Conservation (phyloP, 1,140 invertebrate genomes). For the Gyrodactylus bullatarudis region DNA sequence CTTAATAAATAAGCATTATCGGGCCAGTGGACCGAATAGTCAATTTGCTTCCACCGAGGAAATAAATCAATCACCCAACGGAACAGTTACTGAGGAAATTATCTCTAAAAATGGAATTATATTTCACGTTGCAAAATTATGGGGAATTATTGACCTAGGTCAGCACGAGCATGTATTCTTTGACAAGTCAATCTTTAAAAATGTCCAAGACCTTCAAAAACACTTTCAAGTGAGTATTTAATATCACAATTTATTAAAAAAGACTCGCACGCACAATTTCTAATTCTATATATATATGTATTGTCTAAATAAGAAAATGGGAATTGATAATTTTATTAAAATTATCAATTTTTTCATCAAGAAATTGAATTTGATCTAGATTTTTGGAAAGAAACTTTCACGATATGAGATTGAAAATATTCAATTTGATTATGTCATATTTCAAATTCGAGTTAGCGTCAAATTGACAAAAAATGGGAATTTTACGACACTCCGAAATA, state of each 20-base stretch:
- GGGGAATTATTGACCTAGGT: slow-evolving; percentile 21
- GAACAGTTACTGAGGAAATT: slow-evolving; percentile 10
- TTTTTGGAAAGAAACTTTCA: neutral
- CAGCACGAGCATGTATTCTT: slow-evolving; percentile 23
- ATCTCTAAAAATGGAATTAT: slow-evolving; percentile 15
- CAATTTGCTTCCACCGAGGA: neutral
- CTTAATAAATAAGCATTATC: too few species aligned
- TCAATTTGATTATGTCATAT: neutral
- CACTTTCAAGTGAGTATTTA: slow-evolving; percentile 13
- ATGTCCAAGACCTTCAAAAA: slow-evolving; percentile 17
- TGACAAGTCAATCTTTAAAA: slow-evolving; percentile 19
- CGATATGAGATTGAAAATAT: neutral
- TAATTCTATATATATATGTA: neutral
- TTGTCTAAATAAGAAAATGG: too few species aligned
- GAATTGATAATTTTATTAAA: too few species aligned
- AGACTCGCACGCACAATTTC: neutral
- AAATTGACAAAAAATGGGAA: neutral
- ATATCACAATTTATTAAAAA: neutral
- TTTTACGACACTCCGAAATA: too few species aligned
- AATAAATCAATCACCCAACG: too few species aligned
- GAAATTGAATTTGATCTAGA: neutral
- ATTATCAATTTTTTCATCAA: too few species aligned
- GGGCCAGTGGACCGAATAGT: too few species aligned
- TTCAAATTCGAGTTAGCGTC: neutral
- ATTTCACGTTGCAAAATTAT: slow-evolving; percentile 20